phyloP scores from a whole-genome alignment of 2,888 invertebrate genomes.

The Caenorhabditis plicata region DNA sequence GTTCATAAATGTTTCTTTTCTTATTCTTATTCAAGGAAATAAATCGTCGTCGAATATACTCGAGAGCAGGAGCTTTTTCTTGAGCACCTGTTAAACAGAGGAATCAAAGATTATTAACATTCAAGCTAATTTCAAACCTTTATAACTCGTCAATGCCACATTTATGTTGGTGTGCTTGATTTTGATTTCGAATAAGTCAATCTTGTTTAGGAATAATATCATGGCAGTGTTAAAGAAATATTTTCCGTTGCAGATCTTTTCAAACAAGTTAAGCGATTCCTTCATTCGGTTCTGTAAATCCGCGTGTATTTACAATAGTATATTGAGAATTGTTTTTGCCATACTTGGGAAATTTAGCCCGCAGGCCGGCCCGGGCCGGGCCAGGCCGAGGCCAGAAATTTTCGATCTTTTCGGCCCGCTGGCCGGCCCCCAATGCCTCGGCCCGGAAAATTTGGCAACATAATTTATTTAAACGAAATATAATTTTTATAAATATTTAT shows the following conservation, averaged over 20 bases:
- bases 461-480: too few relatives aligned
- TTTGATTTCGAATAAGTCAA: slow-evolving; percentile 49
- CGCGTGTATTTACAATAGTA: too few relatives aligned
- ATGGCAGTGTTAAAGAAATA: slow-evolving; percentile 48
- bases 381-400: too few relatives aligned
- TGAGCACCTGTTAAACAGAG: slow-evolving; percentile 34
- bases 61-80: slow-evolving; percentile 32
- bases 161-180: slow-evolving; percentile 45
- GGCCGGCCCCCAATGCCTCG: too few relatives aligned
- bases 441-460: too few relatives aligned
- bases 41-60: slow-evolving; percentile 46
- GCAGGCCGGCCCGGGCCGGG: too few relatives aligned
- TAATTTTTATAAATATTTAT: too few relatives aligned
- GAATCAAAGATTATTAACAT: neutral
- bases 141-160: slow-evolving; percentile 46
- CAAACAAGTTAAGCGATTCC: slow-evolving; percentile 47
- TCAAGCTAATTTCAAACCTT: slow-evolving; percentile 23
- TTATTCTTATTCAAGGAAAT: slow-evolving; percentile 41
- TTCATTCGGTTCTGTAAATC: slow-evolving; percentile 52
- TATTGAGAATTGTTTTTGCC: too few relatives aligned
- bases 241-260: slow-evolving; percentile 48
- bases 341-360: too few relatives aligned
- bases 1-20: slow-evolving; percentile 44
- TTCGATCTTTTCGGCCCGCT: too few relatives aligned
- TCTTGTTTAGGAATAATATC: slow-evolving; percentile 52